Base-by-base conservation (phyloP, 2,888 invertebrate species). In the Lamellibrachia satsuma region DNA sequence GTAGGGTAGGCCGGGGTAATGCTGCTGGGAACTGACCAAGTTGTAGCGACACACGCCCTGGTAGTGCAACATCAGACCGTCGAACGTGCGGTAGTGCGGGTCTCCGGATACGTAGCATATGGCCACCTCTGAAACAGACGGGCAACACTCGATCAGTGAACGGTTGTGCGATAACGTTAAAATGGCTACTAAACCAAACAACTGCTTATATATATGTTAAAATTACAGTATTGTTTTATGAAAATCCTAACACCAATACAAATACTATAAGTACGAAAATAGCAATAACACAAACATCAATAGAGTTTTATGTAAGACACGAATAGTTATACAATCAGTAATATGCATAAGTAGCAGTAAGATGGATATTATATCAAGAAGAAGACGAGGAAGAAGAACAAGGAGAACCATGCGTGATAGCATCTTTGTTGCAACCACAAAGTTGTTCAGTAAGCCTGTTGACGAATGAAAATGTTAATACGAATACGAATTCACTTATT, bases 51-150 rank as follows among this genome's bases (percentile, higher is more conserved):
- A 91, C 91, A 91, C 57, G 15, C 91, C 91, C 57, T 91, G 91
- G 52, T 55, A 91, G 91, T 91, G 91, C 52, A 91, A 22, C 52
- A 4, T 52, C 27, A 55, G 55, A 57, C 91, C 91, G 57, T 91
- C 91, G 57, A 91, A 91, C 9, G 91, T 91, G 39, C 55, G 52
- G 57, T 91, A 91, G 57, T 91, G 91, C 15, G 91, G 91, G 91
- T 91, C 91, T 39, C 91, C 91, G 55, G 91, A 91, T 4, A 91
- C 91, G 52, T 91, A 91, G 91, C 91, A 91, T 11, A 91, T 52
- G 3, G 52, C n/a, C 91, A 91, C 52, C 91, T 91, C 91, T 91
- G 57, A 75, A 7, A 75, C 15, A 75, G 22, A 75, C 15, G 22
- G 22, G n/a, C 15, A 75, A 75, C n/a, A 75, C 22, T 75, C 75